Percentiles rank a stretch among this genome's conserved stretches.
phyloP scores from a whole-genome alignment of 2,888 invertebrate species.

The Argynnis bischoffii region DNA sequence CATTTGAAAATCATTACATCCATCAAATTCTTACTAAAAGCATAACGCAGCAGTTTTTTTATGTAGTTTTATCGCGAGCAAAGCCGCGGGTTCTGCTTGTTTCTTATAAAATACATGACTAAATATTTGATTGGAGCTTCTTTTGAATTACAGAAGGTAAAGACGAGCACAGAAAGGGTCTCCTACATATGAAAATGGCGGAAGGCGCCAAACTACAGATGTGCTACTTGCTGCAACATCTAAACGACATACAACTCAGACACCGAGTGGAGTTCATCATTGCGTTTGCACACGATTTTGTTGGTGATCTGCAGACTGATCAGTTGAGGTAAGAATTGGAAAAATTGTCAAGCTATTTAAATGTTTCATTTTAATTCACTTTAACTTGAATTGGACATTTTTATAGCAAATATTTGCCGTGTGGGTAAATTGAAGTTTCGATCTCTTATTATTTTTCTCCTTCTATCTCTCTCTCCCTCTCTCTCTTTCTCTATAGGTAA shows the following conservation, averaged over 20 bases:
- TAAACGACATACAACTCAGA: conserved; percentile 96
- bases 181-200: conserved; percentile 98
- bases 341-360: too few relatives aligned
- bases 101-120: background rate
- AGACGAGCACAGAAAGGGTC: conserved; percentile 95
- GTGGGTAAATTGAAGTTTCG: too few relatives aligned
- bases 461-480: background rate
- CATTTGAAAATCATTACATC: too few relatives aligned
- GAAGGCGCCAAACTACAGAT: conserved; percentile 99
- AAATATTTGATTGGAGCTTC: background rate
- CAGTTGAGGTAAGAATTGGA: conserved; percentile 84
- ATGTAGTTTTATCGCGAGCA: too few relatives aligned
- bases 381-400: too few relatives aligned
- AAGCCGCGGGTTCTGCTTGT: too few relatives aligned
- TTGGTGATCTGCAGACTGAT: conserved; percentile 95
- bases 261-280: conserved; percentile 98
- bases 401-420: too few relatives aligned
- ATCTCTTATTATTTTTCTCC: too few relatives aligned
- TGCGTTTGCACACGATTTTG: conserved; percentile 97
- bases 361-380: too few relatives aligned
- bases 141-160: conserved; percentile 85
- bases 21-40: too few relatives aligned
- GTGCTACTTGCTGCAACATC: conserved; percentile 97
- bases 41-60: too few relatives aligned
- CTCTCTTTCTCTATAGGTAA: too few relatives aligned